These are phyloP conservation scores for Xestoiulus laeticollis DNA, from an alignment of 2,888 invertebrate species.

Conservation along the genomic window DNA sequence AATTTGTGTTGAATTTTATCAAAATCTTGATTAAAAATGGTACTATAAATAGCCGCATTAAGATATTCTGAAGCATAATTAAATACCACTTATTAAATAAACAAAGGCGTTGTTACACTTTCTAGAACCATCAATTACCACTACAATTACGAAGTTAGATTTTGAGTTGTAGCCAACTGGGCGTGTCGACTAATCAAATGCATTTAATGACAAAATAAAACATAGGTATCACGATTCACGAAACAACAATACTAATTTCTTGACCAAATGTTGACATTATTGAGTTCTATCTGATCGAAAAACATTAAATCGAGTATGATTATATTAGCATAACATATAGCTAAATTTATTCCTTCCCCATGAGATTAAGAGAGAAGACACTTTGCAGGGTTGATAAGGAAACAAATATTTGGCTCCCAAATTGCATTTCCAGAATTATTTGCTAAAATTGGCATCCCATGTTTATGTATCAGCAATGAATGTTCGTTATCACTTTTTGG, in stretches of 20 bases:
- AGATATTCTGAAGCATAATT: too few relatives aligned
- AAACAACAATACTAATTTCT: constrained; percentile 20
- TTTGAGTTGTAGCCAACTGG: background rate
- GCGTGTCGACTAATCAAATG: background rate
- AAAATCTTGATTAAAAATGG: too few relatives aligned
- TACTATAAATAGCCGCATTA: too few relatives aligned
- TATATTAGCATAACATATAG: background rate
- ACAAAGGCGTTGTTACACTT: background rate
- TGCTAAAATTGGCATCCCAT: background rate
- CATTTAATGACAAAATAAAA: constrained; percentile 4
- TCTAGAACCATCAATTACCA: background rate
- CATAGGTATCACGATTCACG: background rate
- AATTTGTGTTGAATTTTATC: too few relatives aligned
- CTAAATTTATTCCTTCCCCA: background rate
- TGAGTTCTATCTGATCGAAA: background rate
- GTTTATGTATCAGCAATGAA: background rate
- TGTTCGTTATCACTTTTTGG: background rate
- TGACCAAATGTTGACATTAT: constrained; percentile 20
- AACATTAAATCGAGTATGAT: background rate
- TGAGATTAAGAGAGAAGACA: background rate
- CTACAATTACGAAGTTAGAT: background rate
- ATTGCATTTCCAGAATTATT: background rate
- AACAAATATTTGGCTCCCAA: constrained; percentile 4
- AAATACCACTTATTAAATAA: background rate
- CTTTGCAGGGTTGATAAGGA: background rate